phyloP scores from a whole-genome alignment of 2,888 invertebrate genomes.

The Luperina nickerlii region DNA sequence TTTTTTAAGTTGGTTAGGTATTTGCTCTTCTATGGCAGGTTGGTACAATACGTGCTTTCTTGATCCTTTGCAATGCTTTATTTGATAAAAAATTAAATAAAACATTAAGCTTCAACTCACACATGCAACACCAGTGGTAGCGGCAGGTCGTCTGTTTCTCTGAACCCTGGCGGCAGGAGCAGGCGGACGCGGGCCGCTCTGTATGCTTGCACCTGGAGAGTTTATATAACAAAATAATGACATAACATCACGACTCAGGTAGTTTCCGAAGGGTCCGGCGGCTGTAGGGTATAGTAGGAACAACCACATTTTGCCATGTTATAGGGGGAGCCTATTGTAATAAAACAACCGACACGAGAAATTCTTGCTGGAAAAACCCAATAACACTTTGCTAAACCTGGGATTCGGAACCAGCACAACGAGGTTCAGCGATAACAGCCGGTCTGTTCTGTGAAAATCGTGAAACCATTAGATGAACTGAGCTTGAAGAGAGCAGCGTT shows the following conservation, averaged over 20 bases:
- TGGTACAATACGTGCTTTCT: neutral
- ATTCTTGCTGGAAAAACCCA: neutral
- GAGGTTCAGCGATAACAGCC: neutral
- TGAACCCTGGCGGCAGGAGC: conserved; percentile 95
- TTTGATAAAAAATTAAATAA: neutral
- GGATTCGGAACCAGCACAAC: neutral
- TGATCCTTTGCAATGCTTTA: neutral
- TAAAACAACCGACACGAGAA: neutral
- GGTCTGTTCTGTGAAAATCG: too few species aligned
- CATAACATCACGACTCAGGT: neutral
- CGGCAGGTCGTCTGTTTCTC: conserved; percentile 95
- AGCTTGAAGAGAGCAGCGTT: too few species aligned
- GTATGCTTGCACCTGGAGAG: conserved; percentile 87
- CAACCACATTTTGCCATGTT: neutral
- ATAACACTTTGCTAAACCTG: neutral
- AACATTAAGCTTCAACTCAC: conserved; percentile 89
- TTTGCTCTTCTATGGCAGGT: neutral
- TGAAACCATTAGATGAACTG: too few species aligned
- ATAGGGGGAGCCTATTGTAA: neutral
- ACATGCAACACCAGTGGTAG: conserved; percentile 95
- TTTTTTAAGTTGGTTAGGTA: too few species aligned
- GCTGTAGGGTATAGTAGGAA: neutral
- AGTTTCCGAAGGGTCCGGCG: too few species aligned
- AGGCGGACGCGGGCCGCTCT: conserved; percentile 92
- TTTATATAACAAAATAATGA: neutral